A percentile compares a stretch with the other conserved stretches of the same genome.
Evolutionary conservation across 2,113 vertebrate species (phyloP).

Genomic region (Centropristis striata): DNA sequence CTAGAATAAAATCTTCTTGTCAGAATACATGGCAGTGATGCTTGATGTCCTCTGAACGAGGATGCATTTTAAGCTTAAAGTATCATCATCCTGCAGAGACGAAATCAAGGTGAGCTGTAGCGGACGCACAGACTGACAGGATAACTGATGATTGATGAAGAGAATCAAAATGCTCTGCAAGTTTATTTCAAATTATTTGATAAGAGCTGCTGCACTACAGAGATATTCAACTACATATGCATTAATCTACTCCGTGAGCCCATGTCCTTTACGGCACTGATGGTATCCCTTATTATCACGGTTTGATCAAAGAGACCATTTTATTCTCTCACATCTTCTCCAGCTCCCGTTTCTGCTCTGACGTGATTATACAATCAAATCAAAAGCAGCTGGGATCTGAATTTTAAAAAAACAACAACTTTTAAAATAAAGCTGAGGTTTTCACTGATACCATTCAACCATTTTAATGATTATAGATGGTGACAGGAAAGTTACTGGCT

Average conservation of each 20-base stretch:
- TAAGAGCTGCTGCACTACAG: conserved; percentile 67
- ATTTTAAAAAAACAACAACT: conserved; percentile 1
- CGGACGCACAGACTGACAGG: conserved; percentile 52
- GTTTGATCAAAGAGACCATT: conserved; percentile 43
- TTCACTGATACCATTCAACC: neutral
- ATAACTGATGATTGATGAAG: conserved; percentile 67
- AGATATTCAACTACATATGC: conserved; percentile 64
- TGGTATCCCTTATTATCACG: conserved; percentile 38
- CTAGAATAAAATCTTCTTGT: conserved; percentile 11
- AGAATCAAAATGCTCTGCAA: conserved; percentile 38
- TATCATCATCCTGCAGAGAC: conserved; percentile 4
- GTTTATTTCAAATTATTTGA: conserved; percentile 73
- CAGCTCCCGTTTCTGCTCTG: neutral
- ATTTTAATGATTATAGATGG: conserved; percentile 23
- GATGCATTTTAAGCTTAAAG: conserved; percentile 7
- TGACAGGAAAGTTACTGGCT: neutral
- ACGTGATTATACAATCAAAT: conserved; percentile 23
- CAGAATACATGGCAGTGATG: neutral
- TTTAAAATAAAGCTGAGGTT: neutral
- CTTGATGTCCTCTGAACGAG: conserved; percentile 1
- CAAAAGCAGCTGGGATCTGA: conserved; percentile 28
- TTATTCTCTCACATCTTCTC: conserved; percentile 16
- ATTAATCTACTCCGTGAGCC: conserved; percentile 41
- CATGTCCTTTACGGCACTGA: conserved; percentile 42
- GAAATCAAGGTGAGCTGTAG: conserved; percentile 13